A percentile compares a stretch with the other conserved stretches of the same genome.
Evolutionary conservation across 1,140 invertebrate species (phyloP).

Genomic region (Adoxophyes honmai): DNA sequence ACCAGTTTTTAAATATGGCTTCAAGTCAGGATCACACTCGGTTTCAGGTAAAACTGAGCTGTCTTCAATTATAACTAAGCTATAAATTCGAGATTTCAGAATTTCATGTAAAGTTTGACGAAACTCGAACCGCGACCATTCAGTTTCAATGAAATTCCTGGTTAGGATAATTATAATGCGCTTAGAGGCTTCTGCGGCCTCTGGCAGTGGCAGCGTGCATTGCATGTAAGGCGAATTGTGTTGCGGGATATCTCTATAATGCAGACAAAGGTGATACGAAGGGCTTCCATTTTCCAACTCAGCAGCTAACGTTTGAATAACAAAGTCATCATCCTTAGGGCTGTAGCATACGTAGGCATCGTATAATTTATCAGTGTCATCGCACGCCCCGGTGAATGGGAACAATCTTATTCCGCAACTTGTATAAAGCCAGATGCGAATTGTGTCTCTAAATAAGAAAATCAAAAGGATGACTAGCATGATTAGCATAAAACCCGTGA

Average conservation of each 20-base stretch:
- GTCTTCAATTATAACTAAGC: slow-evolving; percentile 91
- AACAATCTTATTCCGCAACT: slow-evolving; percentile 91
- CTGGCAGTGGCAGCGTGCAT: slow-evolving; percentile 86
- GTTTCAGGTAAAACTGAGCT: slow-evolving; percentile 85
- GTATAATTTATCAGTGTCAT: slow-evolving; percentile 91
- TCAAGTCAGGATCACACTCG: slow-evolving; percentile 90
- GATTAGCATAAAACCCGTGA: slow-evolving; percentile 84
- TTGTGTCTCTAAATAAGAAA: slow-evolving; percentile 89
- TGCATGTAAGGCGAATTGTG: slow-evolving; percentile 83
- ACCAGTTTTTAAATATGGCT: slow-evolving; percentile 91
- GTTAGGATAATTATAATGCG: slow-evolving; percentile 89
- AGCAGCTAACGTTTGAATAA: slow-evolving; percentile 89
- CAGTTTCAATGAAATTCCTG: slow-evolving; percentile 90
- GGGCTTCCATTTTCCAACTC: slow-evolving; percentile 90
- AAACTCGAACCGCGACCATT: slow-evolving; percentile 91
- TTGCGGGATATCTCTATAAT: slow-evolving; percentile 88
- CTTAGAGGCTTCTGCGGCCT: slow-evolving; percentile 91
- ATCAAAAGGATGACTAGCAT: slow-evolving; percentile 85
- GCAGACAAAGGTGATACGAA: slow-evolving; percentile 90
- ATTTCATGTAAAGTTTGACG: slow-evolving; percentile 91
- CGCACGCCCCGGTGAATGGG: slow-evolving; percentile 80
- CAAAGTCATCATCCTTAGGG: slow-evolving; percentile 94
- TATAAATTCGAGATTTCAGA: slow-evolving; percentile 87
- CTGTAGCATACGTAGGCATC: slow-evolving; percentile 96
- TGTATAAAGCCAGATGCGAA: slow-evolving; percentile 92